Evolutionary conservation across 2,797 vertebrate species (phyloP).

Genomic region (Pangasius djambal): DNA sequence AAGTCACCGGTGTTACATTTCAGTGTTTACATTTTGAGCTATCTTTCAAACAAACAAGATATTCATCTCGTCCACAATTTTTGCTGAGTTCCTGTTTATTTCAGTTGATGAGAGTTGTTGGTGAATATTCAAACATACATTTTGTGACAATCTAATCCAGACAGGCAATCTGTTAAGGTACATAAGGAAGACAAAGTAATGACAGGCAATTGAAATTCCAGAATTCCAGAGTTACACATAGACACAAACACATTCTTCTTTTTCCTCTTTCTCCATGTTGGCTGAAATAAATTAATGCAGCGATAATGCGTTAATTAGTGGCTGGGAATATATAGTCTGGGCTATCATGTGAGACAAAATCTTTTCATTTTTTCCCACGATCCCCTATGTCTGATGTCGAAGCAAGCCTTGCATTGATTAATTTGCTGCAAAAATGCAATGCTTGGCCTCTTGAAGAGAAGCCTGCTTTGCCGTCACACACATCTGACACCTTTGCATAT

Average conservation of each 20-base stretch:
- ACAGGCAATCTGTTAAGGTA: conserved; percentile 6
- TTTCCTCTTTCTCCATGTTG: background rate
- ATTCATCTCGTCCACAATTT: background rate
- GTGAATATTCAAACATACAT: conserved; percentile 18
- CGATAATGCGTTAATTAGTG: background rate
- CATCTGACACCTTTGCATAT: conserved; percentile 4
- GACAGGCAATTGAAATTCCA: background rate
- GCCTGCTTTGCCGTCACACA: background rate
- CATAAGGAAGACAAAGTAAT: background rate
- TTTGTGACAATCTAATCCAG: conserved; percentile 17
- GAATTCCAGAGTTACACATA: background rate
- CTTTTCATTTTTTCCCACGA: background rate
- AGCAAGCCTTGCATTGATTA: conserved; percentile 19
- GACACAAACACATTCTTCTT: background rate
- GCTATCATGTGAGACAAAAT: background rate
- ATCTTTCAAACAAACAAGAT: background rate
- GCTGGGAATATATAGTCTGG: background rate
- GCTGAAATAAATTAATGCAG: background rate
- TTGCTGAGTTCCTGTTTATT: background rate
- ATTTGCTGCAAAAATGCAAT: background rate
- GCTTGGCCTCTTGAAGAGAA: background rate
- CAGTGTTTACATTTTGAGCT: background rate
- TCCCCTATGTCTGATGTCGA: background rate
- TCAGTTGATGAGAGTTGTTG: background rate
- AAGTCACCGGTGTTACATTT: background rate